A percentile compares a stretch with the other conserved stretches of the same genome.
Conservation (phyloP, 2,797 vertebrate species). For the Poeciliopsis turneri region DNA sequence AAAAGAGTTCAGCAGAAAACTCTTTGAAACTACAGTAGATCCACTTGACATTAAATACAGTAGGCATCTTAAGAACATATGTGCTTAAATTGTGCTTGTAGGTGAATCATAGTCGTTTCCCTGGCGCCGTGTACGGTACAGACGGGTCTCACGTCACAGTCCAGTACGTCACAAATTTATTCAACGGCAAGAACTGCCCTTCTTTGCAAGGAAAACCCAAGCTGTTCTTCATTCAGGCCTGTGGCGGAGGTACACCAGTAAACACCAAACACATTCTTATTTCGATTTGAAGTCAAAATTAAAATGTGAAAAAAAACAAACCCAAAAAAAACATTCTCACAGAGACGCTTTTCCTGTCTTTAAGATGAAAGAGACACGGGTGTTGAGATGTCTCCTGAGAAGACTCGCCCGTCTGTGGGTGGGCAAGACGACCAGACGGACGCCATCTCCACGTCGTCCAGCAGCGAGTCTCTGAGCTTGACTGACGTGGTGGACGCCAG, state of each 20-base stretch:
- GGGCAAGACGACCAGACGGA: conserved; percentile 79
- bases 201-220: conserved; percentile 94
- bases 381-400: conserved; percentile 79
- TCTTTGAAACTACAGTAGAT: neutral
- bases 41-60: neutral
- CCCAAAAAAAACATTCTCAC: neutral
- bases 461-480: conserved; percentile 68
- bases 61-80: neutral
- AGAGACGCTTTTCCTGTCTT: neutral
- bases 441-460: conserved; percentile 81
- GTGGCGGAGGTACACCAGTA: conserved; percentile 87
- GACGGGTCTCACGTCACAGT: conserved; percentile 85
- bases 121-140: conserved; percentile 89
- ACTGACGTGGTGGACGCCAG: conserved; percentile 85
- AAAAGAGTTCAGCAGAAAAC: neutral
- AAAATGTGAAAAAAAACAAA: neutral
- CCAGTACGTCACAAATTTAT: conserved; percentile 88
- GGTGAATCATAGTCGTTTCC: conserved; percentile 91
- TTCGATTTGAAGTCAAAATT: neutral
- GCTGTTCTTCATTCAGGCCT: conserved; percentile 97
- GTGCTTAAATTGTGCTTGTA: conserved; percentile 61
- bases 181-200: conserved; percentile 87
- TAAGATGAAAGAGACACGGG: conserved; percentile 87
- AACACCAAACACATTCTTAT: neutral
- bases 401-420: conserved; percentile 45